These are phyloP conservation scores for Aleiodes alternator DNA, from an alignment of 2,888 invertebrate genomes.

Conservation along the genomic window DNA sequence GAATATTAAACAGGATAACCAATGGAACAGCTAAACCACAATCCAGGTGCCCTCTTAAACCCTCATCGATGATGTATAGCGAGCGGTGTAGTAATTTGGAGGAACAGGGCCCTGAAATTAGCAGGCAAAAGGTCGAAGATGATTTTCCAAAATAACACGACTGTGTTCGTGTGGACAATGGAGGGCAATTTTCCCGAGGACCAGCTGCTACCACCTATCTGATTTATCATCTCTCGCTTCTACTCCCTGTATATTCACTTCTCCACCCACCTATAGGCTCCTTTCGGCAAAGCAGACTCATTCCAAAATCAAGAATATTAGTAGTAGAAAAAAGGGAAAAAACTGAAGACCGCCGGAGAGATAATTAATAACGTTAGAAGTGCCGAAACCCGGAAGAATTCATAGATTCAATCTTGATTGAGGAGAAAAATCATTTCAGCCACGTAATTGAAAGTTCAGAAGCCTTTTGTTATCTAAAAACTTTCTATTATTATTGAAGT, in stretches of 20 bases:
- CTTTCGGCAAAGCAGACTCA: slow-evolving; percentile 16
- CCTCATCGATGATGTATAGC: slow-evolving; percentile 20
- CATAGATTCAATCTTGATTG: slow-evolving; percentile 17
- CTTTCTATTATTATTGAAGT: slow-evolving; percentile 10
- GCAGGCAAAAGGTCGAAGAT: slow-evolving; percentile 71
- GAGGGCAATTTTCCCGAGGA: slow-evolving; percentile 69
- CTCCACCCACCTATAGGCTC: slow-evolving; percentile 36
- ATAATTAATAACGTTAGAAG: slow-evolving; percentile 39
- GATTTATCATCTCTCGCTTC: slow-evolving; percentile 69
- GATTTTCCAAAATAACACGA: slow-evolving; percentile 73
- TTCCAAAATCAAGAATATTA: not conserved
- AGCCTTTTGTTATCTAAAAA: not conserved
- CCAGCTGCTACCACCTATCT: slow-evolving; percentile 72
- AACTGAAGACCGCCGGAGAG: slow-evolving; percentile 18
- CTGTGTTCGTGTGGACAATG: slow-evolving; percentile 55
- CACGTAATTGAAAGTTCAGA: slow-evolving; percentile 19
- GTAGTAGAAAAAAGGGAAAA: not conserved
- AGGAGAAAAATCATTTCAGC: slow-evolving; percentile 22
- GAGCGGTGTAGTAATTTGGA: slow-evolving; percentile 66
- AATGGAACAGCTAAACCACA: slow-evolving; percentile 62
- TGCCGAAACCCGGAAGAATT: slow-evolving; percentile 25
- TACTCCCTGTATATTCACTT: slow-evolving; percentile 46
- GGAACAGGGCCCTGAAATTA: slow-evolving; percentile 66
- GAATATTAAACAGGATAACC: slow-evolving; percentile 34
- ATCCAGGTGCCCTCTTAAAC: slow-evolving; percentile 42